Evolutionary conservation across 1,140 invertebrate genomes (phyloP).

Genomic region (Aradophagus sp.): DNA sequence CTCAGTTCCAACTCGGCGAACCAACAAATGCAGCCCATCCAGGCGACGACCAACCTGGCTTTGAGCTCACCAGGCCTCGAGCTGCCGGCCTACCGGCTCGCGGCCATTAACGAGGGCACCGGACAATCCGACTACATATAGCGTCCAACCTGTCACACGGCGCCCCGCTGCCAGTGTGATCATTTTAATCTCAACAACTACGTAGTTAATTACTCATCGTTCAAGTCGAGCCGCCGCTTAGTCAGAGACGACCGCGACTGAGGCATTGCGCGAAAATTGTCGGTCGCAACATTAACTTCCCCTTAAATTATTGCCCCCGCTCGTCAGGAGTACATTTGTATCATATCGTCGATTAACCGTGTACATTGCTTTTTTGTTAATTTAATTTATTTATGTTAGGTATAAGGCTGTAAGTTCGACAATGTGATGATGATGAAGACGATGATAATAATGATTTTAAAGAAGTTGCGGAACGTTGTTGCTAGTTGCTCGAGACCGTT

Average conservation of each 20-base stretch:
- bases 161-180: constrained; percentile 45
- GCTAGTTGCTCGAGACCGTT: no score
- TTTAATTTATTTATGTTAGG: constrained; percentile 44
- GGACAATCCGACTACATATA: constrained; percentile 81
- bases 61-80: constrained; percentile 65
- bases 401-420: constrained; percentile 7
- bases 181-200: constrained; percentile 36
- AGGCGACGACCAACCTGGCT: constrained; percentile 51
- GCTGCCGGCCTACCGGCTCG: constrained; percentile 74
- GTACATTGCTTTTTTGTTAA: constrained; percentile 17
- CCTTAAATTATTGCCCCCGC: no score
- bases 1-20: constrained; percentile 65
- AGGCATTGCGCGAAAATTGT: constrained; percentile 32
- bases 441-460: no score
- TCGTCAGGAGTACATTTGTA: no score
- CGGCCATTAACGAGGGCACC: constrained; percentile 80
- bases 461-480: no score
- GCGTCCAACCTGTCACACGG: constrained; percentile 39
- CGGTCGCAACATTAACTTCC: no score
- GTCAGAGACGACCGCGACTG: constrained; percentile 49
- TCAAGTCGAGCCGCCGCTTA: constrained; percentile 47
- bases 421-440: no score
- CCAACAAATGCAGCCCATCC: constrained; percentile 61
- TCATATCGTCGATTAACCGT: no score
- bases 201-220: constrained; percentile 46